Conservation (phyloP, 2,888 invertebrate species). For the Hyppa rectilinea region DNA sequence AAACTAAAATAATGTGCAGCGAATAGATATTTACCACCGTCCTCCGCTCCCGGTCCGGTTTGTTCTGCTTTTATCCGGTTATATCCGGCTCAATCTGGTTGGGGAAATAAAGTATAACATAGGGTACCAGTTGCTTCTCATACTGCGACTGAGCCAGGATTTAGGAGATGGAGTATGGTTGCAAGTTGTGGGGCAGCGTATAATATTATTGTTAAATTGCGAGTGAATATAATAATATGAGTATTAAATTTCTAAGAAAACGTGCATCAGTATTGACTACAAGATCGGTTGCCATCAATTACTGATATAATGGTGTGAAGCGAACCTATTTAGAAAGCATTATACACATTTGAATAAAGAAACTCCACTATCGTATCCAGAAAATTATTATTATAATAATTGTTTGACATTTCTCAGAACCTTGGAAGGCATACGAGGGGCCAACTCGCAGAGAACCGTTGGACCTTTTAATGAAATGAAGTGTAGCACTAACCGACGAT, state of each 20-base stretch:
- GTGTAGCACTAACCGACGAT: neutral
- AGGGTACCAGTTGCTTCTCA: conserved; percentile 51
- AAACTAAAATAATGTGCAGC: conserved; percentile 68
- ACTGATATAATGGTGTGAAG: neutral
- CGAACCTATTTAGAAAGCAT: neutral
- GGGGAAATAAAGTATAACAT: conserved; percentile 63
- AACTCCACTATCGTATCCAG: neutral
- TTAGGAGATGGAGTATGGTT: conserved; percentile 31
- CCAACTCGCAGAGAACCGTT: neutral
- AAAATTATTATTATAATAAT: too few species aligned
- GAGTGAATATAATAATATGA: too few species aligned
- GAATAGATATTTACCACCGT: conserved; percentile 66
- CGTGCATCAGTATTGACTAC: too few species aligned
- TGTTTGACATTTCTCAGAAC: too few species aligned
- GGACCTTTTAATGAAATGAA: neutral
- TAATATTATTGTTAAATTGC: conserved; percentile 4
- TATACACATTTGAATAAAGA: too few species aligned
- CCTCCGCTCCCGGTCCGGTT: conserved; percentile 57
- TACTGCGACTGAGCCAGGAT: conserved; percentile 45
- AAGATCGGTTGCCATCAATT: neutral
- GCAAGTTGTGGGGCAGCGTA: conserved; percentile 24
- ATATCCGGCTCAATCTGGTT: conserved; percentile 67
- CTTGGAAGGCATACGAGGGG: neutral
- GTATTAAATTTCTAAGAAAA: too few species aligned
- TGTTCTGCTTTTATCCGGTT: conserved; percentile 69